phyloP scores from a whole-genome alignment of 2,113 vertebrate genomes.

The Athene cunicularia region DNA sequence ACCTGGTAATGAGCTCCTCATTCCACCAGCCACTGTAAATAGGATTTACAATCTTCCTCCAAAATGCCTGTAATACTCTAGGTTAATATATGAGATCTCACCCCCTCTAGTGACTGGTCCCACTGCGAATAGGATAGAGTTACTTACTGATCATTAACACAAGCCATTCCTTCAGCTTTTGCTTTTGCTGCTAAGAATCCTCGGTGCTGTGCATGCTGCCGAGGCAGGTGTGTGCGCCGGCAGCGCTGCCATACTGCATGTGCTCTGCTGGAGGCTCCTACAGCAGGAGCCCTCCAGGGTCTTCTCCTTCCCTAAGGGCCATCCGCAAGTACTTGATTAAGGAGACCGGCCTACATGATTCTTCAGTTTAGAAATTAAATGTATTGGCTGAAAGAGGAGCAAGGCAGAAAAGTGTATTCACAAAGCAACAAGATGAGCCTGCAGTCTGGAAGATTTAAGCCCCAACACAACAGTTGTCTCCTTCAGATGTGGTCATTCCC shows the following conservation, averaged over 20 bases:
- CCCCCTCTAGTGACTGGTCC: background rate
- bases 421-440: background rate
- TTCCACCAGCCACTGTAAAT: background rate
- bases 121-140: background rate
- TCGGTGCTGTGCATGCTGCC: accelerated
- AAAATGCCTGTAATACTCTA: background rate
- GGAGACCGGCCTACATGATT: accelerated
- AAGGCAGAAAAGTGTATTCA: background rate
- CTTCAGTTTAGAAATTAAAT: background rate
- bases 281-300: background rate
- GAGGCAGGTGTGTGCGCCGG: accelerated
- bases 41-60: background rate
- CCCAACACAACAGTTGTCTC: background rate
- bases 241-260: accelerated
- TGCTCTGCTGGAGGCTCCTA: background rate
- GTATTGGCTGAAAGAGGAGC: background rate
- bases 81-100: background rate
- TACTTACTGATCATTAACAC: background rate
- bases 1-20: background rate
- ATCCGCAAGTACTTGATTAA: background rate
- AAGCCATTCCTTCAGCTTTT: background rate
- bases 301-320: background rate
- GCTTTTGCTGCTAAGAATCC: background rate
- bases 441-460: background rate
- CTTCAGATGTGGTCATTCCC: accelerated